These are phyloP conservation scores for Microctenopoma steveboyesi DNA, from an alignment of 2,797 vertebrate species.

Conservation along the genomic window DNA sequence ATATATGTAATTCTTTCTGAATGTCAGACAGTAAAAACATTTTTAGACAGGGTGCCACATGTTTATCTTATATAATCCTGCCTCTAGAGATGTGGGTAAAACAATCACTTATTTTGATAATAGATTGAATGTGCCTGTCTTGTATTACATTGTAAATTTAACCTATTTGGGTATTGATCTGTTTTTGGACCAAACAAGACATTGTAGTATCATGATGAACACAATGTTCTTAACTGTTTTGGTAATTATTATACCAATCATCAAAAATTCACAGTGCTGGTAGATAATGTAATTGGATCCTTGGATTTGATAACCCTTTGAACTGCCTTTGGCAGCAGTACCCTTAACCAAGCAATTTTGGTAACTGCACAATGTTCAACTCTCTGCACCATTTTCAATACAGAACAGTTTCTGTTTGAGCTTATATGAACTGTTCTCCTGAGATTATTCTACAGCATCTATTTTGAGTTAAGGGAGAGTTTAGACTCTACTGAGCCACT, in stretches of 20 bases:
- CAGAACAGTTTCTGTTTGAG: background rate
- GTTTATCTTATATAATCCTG: background rate
- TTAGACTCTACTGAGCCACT: background rate
- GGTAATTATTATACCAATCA: no score
- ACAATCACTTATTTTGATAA: background rate
- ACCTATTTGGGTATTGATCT: background rate
- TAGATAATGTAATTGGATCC: background rate
- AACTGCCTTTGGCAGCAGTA: background rate
- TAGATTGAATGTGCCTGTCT: background rate
- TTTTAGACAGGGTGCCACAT: background rate
- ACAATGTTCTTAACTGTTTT: no score
- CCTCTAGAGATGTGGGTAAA: background rate
- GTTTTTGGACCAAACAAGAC: background rate
- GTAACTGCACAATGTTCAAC: no score
- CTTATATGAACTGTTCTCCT: background rate
- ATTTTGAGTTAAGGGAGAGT: background rate
- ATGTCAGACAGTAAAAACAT: background rate
- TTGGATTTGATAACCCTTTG: background rate
- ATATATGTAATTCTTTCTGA: background rate
- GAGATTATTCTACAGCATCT: background rate
- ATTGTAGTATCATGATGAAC: background rate
- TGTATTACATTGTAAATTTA: background rate
- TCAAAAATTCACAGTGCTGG: background rate
- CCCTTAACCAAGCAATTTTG: no score
- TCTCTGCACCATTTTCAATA: background rate